Evolutionary conservation across 2,888 invertebrate species (phyloP).

Genomic region (Esperia sulphurella): DNA sequence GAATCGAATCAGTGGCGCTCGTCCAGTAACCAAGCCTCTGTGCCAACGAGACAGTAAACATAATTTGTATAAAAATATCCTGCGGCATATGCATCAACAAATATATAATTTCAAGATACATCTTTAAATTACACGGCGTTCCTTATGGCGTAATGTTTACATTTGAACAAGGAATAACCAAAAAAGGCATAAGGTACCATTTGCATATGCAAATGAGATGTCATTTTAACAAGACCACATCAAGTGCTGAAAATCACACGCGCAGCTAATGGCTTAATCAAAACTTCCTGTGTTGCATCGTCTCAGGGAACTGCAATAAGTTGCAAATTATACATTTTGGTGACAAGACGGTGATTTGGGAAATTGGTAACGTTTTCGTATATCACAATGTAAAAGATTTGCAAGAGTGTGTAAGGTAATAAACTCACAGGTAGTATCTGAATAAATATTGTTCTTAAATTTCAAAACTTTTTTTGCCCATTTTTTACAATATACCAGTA

Average conservation of each 20-base stretch:
- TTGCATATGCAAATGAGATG: conserved; percentile 10
- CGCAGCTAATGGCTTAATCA: conserved; percentile 58
- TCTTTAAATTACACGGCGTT: background rate
- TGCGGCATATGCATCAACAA: background rate
- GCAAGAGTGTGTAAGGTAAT: too few species aligned
- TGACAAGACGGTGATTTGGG: conserved; percentile 5
- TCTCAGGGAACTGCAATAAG: background rate
- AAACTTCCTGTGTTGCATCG: conserved; percentile 12
- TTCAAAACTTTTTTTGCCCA: conserved; percentile 3
- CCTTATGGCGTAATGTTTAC: background rate
- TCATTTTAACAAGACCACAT: conserved; percentile 9
- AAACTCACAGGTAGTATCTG: too few species aligned
- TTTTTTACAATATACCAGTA: conserved; percentile 1
- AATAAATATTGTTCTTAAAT: background rate
- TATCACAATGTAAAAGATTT: background rate
- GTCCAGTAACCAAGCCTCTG: too few species aligned
- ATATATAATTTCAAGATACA: background rate
- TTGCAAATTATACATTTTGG: conserved; percentile 10
- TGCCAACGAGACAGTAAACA: too few species aligned
- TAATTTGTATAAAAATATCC: too few species aligned
- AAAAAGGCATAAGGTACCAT: background rate
- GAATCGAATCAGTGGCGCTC: too few species aligned
- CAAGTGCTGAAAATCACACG: conserved; percentile 34
- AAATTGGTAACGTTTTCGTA: conserved; percentile 1
- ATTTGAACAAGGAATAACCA: background rate